Base-by-base conservation (phyloP, 2,797 vertebrate genomes). In the Pampus argenteus region DNA sequence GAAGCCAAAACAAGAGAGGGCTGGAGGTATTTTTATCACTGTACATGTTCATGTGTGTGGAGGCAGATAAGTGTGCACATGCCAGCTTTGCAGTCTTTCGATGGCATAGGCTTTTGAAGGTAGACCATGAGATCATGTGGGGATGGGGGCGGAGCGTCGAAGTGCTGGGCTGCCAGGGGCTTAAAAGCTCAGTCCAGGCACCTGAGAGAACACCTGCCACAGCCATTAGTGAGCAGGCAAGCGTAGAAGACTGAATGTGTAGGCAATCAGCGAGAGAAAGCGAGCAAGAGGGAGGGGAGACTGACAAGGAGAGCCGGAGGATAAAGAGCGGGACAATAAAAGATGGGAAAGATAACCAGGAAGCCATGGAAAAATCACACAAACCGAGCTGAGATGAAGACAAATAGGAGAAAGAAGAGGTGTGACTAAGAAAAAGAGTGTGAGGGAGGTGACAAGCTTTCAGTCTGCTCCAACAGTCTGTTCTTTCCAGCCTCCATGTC, bases 161-260 rank as follows among this genome's bases (percentile, higher is more conserved):
- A 74, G 67, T 79, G 87, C 85, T 87, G 89, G 87, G n/a, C n/a
- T 87, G 86, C 82, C 74, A 66, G 64, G 71, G 58, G 71, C 85
- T 86, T 85, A 76, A 55, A 76, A 75, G 65, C 78, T 80, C 66
- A 36, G 73, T 60, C 38, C 51, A 6, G 69, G 76, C 88, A 89
- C 86, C 83, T 89, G 90, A 86, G 87, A 85, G 79, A 88, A 87
- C 86, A 92, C 87, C 90, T 91, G 89, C 88, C 77, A 70, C 10
- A 42, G 79, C 76, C 82, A 91, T 91, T 90, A 92, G 86, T n/a
- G 74, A 74, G 86, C 88, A 89, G 84, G 86, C 79, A 82, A 83
- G 85, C 81, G 62, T 63, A 68, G 74, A 82, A 62, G 84, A 82
- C 65, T 81, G 81, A 83, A 80, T 75, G 79, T 45, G 70, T 49